A percentile compares a stretch with the other conserved stretches of the same genome.
phyloP scores from a whole-genome alignment of 2,113 vertebrate genomes.

The Eurypyga helias region DNA sequence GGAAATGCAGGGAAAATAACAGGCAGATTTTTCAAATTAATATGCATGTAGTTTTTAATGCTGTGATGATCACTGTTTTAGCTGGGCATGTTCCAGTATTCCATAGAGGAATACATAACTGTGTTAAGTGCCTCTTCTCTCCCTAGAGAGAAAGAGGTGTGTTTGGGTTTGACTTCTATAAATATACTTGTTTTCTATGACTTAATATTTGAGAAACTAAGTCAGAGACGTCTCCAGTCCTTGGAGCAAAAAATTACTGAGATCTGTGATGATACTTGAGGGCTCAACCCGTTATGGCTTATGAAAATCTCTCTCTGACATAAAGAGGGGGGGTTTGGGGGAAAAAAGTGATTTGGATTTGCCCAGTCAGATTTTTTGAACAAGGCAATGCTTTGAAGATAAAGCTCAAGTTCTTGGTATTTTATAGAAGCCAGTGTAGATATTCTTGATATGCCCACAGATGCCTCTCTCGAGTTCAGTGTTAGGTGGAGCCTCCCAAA shows the following conservation, averaged over 20 bases:
- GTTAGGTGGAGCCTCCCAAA: not conserved
- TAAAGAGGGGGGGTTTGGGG: accelerated
- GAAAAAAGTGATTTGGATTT: not conserved
- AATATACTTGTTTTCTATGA: not conserved
- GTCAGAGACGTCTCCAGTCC: not conserved
- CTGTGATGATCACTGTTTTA: not conserved
- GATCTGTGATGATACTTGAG: not conserved
- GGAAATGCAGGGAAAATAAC: not conserved
- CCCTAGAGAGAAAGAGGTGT: not conserved
- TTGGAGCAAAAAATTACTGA: not conserved
- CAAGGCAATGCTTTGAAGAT: not conserved
- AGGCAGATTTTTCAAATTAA: not conserved
- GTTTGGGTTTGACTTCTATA: not conserved
- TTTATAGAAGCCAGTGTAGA: not conserved
- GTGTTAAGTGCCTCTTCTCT: not conserved
- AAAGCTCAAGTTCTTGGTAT: not conserved
- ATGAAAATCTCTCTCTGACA: not conserved
- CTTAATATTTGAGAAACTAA: not conserved
- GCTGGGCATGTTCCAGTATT: not conserved
- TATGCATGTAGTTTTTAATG: not conserved
- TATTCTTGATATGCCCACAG: not conserved
- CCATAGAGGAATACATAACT: not conserved
- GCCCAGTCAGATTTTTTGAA: not conserved
- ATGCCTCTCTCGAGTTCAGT: not conserved
- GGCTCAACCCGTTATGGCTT: not conserved